phyloP scores from a whole-genome alignment of 35 echinoderm and acorn worm genomes.

The Hemicentrotus pulcherrimus region DNA sequence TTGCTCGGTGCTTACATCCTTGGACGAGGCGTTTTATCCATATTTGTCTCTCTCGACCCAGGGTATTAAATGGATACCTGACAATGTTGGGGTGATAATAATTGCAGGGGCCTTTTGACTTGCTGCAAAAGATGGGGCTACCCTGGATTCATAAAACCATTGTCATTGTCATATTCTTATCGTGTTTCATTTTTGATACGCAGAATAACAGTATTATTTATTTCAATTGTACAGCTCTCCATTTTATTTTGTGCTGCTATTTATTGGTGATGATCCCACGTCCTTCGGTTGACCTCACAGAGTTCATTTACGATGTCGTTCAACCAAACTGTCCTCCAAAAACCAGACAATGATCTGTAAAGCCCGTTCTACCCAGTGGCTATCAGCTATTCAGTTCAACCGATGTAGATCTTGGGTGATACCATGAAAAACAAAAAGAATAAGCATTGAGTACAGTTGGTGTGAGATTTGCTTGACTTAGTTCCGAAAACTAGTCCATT shows the following conservation, averaged over 20 bases:
- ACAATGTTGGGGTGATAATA: too few species aligned
- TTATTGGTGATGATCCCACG: background rate
- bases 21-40: too few species aligned
- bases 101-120: too few species aligned
- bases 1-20: too few species aligned
- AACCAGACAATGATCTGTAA: background rate
- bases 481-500: background rate
- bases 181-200: background rate
- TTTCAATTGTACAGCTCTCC: background rate
- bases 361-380: background rate
- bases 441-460: background rate
- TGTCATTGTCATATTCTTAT: too few species aligned
- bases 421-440: background rate
- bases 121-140: too few species aligned
- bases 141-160: too few species aligned
- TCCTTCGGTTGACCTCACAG: background rate
- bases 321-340: background rate
- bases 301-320: background rate
- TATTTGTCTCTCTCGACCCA: too few species aligned
- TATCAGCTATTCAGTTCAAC: background rate
- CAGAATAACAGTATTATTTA: background rate
- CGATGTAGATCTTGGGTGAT: background rate
- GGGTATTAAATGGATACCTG: too few species aligned
- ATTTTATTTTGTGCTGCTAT: too few species aligned
- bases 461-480: constrained; percentile 9